phyloP scores from a whole-genome alignment of 2,797 vertebrate species.

The Tachyglossus aculeatus region DNA sequence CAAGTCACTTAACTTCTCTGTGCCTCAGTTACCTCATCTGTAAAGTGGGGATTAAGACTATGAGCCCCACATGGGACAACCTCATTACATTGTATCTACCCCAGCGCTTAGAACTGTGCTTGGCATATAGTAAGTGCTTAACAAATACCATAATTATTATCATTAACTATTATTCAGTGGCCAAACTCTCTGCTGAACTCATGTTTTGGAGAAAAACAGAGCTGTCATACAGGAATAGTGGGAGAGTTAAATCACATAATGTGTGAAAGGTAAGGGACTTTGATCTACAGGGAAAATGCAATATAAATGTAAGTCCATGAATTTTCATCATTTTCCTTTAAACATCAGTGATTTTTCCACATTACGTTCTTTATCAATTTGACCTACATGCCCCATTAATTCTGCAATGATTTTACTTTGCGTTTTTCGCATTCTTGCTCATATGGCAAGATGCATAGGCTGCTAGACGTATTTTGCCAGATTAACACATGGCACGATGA shows the following conservation, averaged over 20 bases:
- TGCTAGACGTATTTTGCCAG: conserved; percentile 9
- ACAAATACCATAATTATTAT: no score
- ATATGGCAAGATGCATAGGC: conserved; percentile 8
- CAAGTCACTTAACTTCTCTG: no score
- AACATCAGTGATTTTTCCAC: neutral
- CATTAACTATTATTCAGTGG: no score
- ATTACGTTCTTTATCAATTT: conserved; percentile 30
- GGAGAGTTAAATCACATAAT: neutral
- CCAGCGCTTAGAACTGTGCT: no score
- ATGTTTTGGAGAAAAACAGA: neutral
- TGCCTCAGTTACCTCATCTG: no score
- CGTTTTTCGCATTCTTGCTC: conserved; percentile 15
- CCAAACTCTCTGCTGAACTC: neutral
- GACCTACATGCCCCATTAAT: neutral
- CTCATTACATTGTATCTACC: no score
- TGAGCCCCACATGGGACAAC: no score
- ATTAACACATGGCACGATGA: neutral
- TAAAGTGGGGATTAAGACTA: no score
- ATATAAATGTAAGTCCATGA: neutral
- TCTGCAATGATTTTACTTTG: conserved; percentile 12
- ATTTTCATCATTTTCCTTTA: conserved; percentile 8
- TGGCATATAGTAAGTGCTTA: no score
- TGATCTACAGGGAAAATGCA: neutral
- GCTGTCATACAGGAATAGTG: neutral
- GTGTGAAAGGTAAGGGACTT: neutral